Base-by-base conservation (phyloP, 2,113 vertebrate genomes). In the Scytalopus superciliaris region DNA sequence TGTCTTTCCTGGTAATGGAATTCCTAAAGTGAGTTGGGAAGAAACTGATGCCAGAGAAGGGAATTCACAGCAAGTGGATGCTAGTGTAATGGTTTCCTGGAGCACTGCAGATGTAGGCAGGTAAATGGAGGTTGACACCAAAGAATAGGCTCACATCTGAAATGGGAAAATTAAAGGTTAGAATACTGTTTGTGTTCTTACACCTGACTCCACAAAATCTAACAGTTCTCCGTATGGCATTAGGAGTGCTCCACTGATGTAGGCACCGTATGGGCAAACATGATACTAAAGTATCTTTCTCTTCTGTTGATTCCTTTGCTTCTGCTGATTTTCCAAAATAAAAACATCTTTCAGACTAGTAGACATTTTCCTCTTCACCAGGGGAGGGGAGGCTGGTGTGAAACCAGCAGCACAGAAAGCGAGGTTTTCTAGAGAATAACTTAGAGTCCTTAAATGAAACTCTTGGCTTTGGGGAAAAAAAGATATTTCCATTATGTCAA, bases 201-300 rank as follows among this genome's bases (percentile, higher is more conserved):
- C 4, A 18, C 30, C 21, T 73, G 47, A 56, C 4, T 62, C 28
- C 33, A 68, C 30, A 50, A 69, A 89, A 52, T 37, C 31, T n/a
- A 77, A 14, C 37, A 45, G 19, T 72, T 81, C 39, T 56, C 25
- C 67, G 7, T 16, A 16, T 35, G 64, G 30, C 28, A 14, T 50
- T 19, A 24, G 7, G 73, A 45, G 19, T 39, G 14, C 21, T 69
- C 10, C 28, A 23, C 11, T 12, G 14, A 2, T 53, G 18, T 42
- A 42, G 31, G 27, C 35, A 68, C 16, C 0, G 0, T 47, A 33
- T 56, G 30, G n/a, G 56, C 49, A 42, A 52, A 27, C 2, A 0
- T 63, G 31, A 52, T 40, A 14, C 27, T 68, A 28, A 52, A 8
- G 12, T 72, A 5, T 59, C 10, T 68, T 62, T 83, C 30, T 85